Percentiles rank a stretch among this genome's conserved stretches.
Evolutionary conservation across 2,113 vertebrate genomes (phyloP).

Genomic region (Coturnix japonica): DNA sequence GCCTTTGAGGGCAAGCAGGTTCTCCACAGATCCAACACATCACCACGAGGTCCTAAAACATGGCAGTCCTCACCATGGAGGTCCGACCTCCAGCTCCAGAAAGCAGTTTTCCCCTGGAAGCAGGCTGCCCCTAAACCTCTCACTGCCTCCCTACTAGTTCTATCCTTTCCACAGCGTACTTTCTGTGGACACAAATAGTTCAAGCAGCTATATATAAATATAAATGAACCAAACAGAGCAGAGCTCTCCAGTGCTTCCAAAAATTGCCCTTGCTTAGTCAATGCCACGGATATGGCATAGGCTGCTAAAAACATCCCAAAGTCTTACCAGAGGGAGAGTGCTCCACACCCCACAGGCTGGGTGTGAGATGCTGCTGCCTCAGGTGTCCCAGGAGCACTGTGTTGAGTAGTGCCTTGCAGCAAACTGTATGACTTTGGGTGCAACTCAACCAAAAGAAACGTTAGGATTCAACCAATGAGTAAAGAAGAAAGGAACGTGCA

Average conservation of each 20-base stretch:
- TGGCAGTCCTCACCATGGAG: too few relatives aligned
- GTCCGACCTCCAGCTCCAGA: neutral
- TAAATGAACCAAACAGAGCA: fast-evolving
- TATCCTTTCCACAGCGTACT: neutral
- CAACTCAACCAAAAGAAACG: neutral
- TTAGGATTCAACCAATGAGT: neutral
- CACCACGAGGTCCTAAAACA: neutral
- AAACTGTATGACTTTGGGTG: neutral
- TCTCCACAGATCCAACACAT: neutral
- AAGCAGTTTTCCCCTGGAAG: neutral
- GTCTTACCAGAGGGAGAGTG: neutral
- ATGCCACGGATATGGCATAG: fast-evolving
- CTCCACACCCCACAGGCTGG: neutral
- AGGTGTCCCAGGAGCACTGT: neutral
- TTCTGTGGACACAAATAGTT: neutral
- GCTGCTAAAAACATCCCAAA: neutral
- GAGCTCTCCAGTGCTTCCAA: neutral
- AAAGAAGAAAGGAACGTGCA: neutral
- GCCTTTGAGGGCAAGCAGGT: neutral
- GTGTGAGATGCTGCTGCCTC: fast-evolving
- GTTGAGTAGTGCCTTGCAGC: too few relatives aligned
- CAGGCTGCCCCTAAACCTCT: neutral
- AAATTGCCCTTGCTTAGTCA: neutral
- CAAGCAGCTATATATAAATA: neutral
- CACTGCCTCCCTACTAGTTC: neutral